A percentile compares a stretch with the other conserved stretches of the same genome.
These are phyloP conservation scores for Hypsibius dujardini DNA, from an alignment of 1,140 invertebrate genomes.

Conservation along the genomic window DNA sequence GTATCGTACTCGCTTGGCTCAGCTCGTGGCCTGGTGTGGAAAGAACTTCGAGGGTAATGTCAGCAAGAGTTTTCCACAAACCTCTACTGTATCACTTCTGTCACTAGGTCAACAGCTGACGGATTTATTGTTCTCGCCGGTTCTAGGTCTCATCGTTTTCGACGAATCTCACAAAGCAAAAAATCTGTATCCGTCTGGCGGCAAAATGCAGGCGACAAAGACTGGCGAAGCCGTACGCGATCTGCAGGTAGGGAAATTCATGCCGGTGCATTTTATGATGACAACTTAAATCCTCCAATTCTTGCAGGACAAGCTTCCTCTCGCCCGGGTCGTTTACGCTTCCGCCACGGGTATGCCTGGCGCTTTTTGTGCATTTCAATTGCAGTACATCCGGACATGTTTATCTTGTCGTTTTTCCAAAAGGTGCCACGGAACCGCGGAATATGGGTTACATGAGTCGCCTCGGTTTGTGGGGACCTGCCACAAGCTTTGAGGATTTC, in stretches of 20 bases:
- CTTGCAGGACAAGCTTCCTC: slow-evolving; percentile 79
- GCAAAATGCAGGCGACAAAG: slow-evolving; percentile 77
- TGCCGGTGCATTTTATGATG: not conserved
- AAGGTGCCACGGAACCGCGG: slow-evolving; percentile 79
- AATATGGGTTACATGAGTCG: slow-evolving; percentile 99
- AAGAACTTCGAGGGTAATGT: slow-evolving; percentile 69
- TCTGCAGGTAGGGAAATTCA: not conserved
- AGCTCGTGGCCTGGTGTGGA: slow-evolving; percentile 89
- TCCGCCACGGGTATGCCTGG: slow-evolving; percentile 55
- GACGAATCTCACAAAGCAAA: slow-evolving; percentile 99
- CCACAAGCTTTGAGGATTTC: slow-evolving; percentile 83
- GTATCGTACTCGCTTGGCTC: slow-evolving; percentile 80
- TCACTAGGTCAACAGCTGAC: too few relatives aligned
- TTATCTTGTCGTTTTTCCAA: too few relatives aligned
- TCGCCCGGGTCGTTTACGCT: slow-evolving; percentile 88
- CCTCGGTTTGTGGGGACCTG: slow-evolving; percentile 88
- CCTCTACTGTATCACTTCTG: too few relatives aligned
- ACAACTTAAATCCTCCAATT: slow-evolving; percentile 46
- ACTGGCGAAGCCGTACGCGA: slow-evolving; percentile 54
- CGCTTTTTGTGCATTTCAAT: too few relatives aligned
- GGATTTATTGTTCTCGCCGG: too few relatives aligned
- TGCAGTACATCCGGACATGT: too few relatives aligned
- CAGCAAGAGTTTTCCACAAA: too few relatives aligned
- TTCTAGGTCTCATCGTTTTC: slow-evolving; percentile 58
- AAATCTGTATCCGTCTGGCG: slow-evolving; percentile 81